These are phyloP conservation scores for Atherinosoma microstoma DNA, from an alignment of 2,797 vertebrate species.

Conservation along the genomic window DNA sequence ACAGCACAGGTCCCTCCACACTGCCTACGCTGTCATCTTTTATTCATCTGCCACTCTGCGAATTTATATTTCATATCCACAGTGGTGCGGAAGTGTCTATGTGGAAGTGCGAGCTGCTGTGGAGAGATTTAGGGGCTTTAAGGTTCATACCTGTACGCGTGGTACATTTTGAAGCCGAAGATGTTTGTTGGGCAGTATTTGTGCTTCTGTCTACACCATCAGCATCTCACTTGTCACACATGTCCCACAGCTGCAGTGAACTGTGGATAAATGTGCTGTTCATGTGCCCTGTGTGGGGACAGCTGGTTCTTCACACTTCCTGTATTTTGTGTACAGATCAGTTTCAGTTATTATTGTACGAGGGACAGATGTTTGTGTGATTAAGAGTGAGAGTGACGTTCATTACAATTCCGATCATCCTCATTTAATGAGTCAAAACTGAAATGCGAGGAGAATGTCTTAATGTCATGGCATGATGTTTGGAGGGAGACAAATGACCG, in stretches of 20 bases:
- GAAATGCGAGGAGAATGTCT: background rate
- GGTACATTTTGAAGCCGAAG: background rate
- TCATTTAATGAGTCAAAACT: background rate
- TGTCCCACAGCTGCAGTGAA: conserved; percentile 15
- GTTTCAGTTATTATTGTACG: no score
- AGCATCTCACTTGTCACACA: conserved; percentile 6
- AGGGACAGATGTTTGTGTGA: background rate
- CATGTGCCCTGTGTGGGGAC: background rate
- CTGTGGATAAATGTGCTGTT: conserved; percentile 20
- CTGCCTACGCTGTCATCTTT: conserved; percentile 56
- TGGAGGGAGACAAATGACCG: conserved; percentile 29
- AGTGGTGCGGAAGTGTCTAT: conserved; percentile 23
- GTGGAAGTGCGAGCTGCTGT: conserved; percentile 19
- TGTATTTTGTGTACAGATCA: no score
- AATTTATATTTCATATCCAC: conserved; percentile 60
- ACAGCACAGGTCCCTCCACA: conserved; percentile 49
- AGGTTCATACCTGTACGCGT: conserved; percentile 5
- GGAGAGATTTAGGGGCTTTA: background rate
- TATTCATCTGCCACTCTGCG: conserved; percentile 63
- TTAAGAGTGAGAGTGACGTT: background rate
- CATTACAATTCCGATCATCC: background rate
- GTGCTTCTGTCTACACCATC: conserved; percentile 7
- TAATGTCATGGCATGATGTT: conserved; percentile 1
- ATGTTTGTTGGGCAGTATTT: conserved; percentile 1
- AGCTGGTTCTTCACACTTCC: no score